These are phyloP conservation scores for Gasterosteus aculeatus DNA, from an alignment of 2,113 vertebrate species.

Conservation along the genomic window DNA sequence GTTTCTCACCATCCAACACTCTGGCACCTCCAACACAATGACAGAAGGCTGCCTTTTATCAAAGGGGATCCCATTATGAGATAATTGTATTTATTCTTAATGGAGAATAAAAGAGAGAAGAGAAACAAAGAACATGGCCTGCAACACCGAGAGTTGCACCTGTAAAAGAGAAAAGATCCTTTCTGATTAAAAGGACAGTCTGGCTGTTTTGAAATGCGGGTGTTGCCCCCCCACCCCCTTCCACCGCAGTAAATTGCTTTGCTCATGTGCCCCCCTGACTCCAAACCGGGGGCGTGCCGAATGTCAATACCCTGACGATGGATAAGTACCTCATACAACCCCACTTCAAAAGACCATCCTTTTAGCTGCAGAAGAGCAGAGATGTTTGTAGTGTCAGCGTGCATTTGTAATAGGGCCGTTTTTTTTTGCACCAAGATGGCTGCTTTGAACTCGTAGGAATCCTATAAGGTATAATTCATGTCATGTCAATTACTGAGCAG, in stretches of 20 bases:
- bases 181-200: constrained; percentile 18
- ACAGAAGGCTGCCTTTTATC: constrained; percentile 77
- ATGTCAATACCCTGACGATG: not conserved
- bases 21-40: constrained; percentile 73
- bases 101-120: constrained; percentile 47
- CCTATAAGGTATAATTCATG: constrained; percentile 70
- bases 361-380: constrained; percentile 4
- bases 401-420: constrained; percentile 50
- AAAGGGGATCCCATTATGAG: constrained; percentile 76
- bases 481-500: constrained; percentile 64
- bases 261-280: not conserved
- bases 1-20: constrained; percentile 76
- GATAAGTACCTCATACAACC: constrained; percentile 4
- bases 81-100: constrained; percentile 78
- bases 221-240: not conserved
- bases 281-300: not conserved
- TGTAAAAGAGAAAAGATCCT: constrained; percentile 47
- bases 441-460: constrained; percentile 63
- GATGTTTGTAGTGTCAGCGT: constrained; percentile 57
- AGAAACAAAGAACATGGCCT: constrained; percentile 56
- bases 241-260: not conserved
- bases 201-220: not conserved
- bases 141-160: constrained; percentile 36
- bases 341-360: not conserved
- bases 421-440: constrained; percentile 49